Evolutionary conservation across 1,140 invertebrate genomes (phyloP), one percentile per base, ranked within the genome.

Genomic region (Nomia melanderi): DNA sequence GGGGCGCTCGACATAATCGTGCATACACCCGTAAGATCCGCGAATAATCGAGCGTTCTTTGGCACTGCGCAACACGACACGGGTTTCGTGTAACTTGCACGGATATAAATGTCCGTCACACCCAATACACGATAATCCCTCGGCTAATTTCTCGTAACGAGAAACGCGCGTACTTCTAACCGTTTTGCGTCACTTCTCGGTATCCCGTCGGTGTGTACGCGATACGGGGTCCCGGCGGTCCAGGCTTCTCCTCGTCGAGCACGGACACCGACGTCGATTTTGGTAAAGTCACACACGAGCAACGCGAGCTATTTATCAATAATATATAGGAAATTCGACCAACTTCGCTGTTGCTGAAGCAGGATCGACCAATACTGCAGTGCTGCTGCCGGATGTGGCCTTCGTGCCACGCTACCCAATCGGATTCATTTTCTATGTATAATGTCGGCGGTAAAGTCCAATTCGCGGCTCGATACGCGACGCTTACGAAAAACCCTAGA

Each of bases 361-460:
- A 57, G 75, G 77, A 87, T 83, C 84, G 87, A 87, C 87, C 87
- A 88, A 89, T 89, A 87, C 86, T 87, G 83, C 82, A 69, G 77
- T 86, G 66, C 71, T 79, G 74, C 76, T 71, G 79, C 88, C 87
- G 88, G 88, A 89, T 89, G 86, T 88, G 74, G 80, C 79, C 78
- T 84, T 87, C 78, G 81, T 73, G 83, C 67, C 85, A 87, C 83
- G 80, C 75, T 47, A 54, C 23, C 84, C 80, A 86, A 87, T 87
- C 70, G 77, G 57, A 82, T 74, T 64, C 70, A 69, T 77, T 77
- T 75, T 76, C 62, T 76, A 75, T 60, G 62, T 57, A 72, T 71
- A 81, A 83, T 72, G 79, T 83, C 57, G 59, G 67, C 50, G 50
- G 69, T 83, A 82, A 78, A 82, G 80, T 82, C 80, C 81, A 64